These are phyloP conservation scores for Lepidocyrtoides sp. DNA, from an alignment of 2,888 invertebrate genomes.

Conservation along the genomic window DNA sequence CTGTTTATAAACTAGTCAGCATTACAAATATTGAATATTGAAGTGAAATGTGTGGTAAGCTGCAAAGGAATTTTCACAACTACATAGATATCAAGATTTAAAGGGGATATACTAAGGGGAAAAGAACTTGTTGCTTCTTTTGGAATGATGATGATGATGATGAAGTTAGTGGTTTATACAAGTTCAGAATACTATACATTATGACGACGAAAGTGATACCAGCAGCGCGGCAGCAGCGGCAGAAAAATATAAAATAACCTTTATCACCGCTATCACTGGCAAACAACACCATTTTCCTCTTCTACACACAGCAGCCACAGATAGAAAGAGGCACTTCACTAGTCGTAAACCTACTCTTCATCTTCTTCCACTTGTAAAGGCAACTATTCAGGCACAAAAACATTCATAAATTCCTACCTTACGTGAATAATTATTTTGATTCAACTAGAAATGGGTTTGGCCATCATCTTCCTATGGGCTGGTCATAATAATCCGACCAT, in stretches of 20 bases:
- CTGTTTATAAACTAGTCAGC: too few relatives aligned
- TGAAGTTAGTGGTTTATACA: not conserved
- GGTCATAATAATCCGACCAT: slow-evolving; percentile 71
- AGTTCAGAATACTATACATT: not conserved
- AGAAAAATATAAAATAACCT: slow-evolving; percentile 16
- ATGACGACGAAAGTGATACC: slow-evolving; percentile 15
- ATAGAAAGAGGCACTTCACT: not conserved
- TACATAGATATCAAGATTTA: not conserved
- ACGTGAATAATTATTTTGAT: slow-evolving; percentile 77
- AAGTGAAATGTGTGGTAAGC: not conserved
- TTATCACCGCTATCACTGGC: slow-evolving; percentile 32
- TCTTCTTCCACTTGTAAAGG: not conserved
- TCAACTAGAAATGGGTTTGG: slow-evolving; percentile 77
- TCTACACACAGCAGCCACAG: not conserved
- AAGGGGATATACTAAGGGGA: slow-evolving; percentile 29
- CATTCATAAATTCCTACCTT: slow-evolving; percentile 75
- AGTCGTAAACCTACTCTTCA: slow-evolving; percentile 42
- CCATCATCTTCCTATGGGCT: slow-evolving; percentile 71
- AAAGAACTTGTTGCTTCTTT: slow-evolving; percentile 38
- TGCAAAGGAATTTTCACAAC: slow-evolving; percentile 41
- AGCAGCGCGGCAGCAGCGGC: slow-evolving; percentile 14
- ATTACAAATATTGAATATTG: too few relatives aligned
- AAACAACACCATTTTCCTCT: slow-evolving; percentile 33
- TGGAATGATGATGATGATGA: not conserved
- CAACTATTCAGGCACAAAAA: slow-evolving; percentile 43